Percentiles rank a stretch among this genome's conserved stretches.
Conservation (phyloP, 2,113 vertebrate species). For the Edolisoma coerulescens region DNA sequence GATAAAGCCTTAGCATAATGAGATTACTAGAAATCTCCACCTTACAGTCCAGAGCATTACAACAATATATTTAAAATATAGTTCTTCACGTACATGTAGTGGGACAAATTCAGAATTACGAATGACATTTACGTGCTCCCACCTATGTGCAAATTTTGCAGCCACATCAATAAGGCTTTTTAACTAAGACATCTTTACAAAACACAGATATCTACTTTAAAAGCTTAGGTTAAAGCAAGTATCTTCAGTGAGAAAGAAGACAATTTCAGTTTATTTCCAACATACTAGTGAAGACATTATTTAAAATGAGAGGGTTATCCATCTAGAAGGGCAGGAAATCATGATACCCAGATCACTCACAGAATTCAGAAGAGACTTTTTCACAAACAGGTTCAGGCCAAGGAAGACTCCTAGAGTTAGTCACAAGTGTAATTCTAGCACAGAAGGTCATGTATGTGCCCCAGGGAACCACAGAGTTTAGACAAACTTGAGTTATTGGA, state of each 20-base stretch:
- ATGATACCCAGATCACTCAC: background rate
- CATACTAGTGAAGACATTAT: background rate
- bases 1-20: background rate
- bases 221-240: background rate
- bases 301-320: background rate
- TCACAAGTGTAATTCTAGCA: background rate
- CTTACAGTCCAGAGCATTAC: background rate
- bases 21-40: background rate
- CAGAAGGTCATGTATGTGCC: background rate
- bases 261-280: background rate
- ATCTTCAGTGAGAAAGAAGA: background rate
- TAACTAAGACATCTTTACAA: background rate
- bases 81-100: accelerated
- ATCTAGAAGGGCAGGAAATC: background rate
- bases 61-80: background rate
- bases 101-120: background rate
- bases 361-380: background rate
- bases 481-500: background rate
- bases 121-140: background rate
- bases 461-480: background rate
- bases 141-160: background rate
- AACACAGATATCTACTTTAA: background rate
- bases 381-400: background rate
- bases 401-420: background rate
- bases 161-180: background rate